Evolutionary conservation across 2,113 vertebrate species (phyloP).

Genomic region (Phaethon lepturus): DNA sequence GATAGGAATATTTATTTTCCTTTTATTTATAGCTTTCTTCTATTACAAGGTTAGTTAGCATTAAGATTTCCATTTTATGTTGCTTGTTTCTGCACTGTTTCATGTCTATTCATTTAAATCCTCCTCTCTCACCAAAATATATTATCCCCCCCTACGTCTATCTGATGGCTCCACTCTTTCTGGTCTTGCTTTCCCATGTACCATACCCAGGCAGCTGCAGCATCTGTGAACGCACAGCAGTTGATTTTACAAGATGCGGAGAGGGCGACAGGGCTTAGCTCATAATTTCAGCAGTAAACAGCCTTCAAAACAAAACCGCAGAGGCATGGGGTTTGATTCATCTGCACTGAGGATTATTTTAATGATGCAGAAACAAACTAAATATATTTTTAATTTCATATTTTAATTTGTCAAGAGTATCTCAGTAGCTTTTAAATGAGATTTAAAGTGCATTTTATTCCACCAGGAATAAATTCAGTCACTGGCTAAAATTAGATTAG

Average conservation of each 20-base stretch:
- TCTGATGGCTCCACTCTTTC: neutral
- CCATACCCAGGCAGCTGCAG: neutral
- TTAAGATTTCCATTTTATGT: neutral
- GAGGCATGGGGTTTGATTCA: neutral
- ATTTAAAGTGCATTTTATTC: slow-evolving; percentile 6
- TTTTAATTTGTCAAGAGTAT: slow-evolving; percentile 50
- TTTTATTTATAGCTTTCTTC: neutral
- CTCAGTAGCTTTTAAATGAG: slow-evolving; percentile 7
- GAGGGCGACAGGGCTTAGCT: neutral
- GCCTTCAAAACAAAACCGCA: rapidly evolving
- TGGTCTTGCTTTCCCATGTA: rapidly evolving
- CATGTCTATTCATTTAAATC: neutral
- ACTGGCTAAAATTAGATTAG: slow-evolving; percentile 38
- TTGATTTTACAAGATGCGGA: rapidly evolving
- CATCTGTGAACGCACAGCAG: neutral
- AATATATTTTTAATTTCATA: slow-evolving; percentile 54
- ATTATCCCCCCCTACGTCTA: rapidly evolving
- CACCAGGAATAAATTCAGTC: neutral
- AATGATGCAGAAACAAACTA: slow-evolving; percentile 17
- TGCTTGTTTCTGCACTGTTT: neutral
- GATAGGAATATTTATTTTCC: neutral
- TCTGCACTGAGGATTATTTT: neutral
- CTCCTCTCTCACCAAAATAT: neutral
- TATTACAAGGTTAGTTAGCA: neutral
- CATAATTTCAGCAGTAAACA: neutral